These are phyloP conservation scores for Drosophila micromelanica DNA, from an alignment of 1,140 invertebrate species.

Conservation along the genomic window DNA sequence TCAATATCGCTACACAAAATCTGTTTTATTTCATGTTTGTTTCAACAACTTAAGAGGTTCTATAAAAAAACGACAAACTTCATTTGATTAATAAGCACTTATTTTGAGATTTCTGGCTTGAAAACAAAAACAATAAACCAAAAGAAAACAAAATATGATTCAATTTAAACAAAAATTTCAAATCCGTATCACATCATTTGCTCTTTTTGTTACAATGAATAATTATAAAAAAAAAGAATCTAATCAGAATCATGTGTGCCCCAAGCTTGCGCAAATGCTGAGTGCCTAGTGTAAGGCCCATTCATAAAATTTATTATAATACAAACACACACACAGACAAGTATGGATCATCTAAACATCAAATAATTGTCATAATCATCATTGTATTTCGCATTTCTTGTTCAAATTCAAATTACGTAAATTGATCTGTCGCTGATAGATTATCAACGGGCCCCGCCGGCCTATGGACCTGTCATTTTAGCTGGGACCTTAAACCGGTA, in stretches of 20 bases:
- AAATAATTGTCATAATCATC: slow-evolving; percentile 43
- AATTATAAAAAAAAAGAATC: slow-evolving; percentile 12
- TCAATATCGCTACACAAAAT: no score
- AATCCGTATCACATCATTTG: neutral
- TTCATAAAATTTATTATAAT: slow-evolving; percentile 38
- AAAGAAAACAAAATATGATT: neutral
- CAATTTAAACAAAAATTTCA: slow-evolving; percentile 7
- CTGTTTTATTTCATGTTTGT: no score
- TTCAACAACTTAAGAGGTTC: neutral
- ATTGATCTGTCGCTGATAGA: slow-evolving; percentile 66
- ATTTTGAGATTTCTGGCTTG: neutral
- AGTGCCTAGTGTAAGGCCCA: slow-evolving; percentile 27
- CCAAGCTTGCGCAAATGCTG: neutral
- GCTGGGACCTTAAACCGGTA: neutral
- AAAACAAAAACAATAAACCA: neutral
- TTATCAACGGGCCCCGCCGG: slow-evolving; percentile 43
- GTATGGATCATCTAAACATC: slow-evolving; percentile 27
- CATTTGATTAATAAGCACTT: neutral
- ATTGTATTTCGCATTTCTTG: slow-evolving; percentile 1
- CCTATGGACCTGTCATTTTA: neutral
- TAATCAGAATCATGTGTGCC: neutral
- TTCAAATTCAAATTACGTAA: slow-evolving; percentile 69
- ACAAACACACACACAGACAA: slow-evolving; percentile 4
- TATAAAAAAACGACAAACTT: neutral
- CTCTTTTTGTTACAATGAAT: slow-evolving; percentile 9